Evolutionary conservation across 2,113 vertebrate genomes (phyloP).

Genomic region (Onychostruthus taczanowskii): DNA sequence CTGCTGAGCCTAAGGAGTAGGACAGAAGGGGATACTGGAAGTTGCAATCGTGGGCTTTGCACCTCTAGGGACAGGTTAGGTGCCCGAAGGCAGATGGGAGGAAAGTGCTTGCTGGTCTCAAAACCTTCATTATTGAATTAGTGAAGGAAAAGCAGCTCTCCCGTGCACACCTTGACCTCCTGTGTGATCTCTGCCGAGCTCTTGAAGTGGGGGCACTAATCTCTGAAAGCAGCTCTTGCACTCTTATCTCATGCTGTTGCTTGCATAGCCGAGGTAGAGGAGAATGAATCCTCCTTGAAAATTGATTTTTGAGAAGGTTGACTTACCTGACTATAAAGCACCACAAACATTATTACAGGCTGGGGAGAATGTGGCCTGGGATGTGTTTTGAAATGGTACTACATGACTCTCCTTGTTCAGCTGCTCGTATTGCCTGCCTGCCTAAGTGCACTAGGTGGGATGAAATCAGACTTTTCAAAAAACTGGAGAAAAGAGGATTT

Average conservation of each 20-base stretch:
- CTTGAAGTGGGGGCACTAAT: not conserved
- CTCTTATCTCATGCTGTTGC: not conserved
- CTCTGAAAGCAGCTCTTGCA: not conserved
- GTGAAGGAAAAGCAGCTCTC: not conserved
- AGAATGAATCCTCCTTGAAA: slow-evolving; percentile 24
- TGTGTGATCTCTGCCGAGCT: not conserved
- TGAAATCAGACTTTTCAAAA: not conserved
- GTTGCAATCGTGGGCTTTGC: not conserved
- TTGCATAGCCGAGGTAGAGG: not conserved
- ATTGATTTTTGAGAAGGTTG: not conserved
- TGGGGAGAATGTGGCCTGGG: not conserved
- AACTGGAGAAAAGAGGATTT: not conserved
- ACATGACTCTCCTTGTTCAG: not conserved
- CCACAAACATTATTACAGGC: not conserved
- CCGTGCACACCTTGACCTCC: not conserved
- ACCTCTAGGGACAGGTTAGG: not conserved
- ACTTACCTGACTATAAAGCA: not conserved
- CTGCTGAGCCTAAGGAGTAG: not conserved
- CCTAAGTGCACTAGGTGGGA: not conserved
- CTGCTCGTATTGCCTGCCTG: not conserved
- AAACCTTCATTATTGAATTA: not conserved
- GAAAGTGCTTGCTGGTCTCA: not conserved
- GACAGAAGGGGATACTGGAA: not conserved
- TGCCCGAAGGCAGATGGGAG: not conserved
- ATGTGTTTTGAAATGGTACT: not conserved